These are phyloP conservation scores for Ricordea florida DNA, from an alignment of 92 coral and sea anemone genomes.

Conservation along the genomic window DNA sequence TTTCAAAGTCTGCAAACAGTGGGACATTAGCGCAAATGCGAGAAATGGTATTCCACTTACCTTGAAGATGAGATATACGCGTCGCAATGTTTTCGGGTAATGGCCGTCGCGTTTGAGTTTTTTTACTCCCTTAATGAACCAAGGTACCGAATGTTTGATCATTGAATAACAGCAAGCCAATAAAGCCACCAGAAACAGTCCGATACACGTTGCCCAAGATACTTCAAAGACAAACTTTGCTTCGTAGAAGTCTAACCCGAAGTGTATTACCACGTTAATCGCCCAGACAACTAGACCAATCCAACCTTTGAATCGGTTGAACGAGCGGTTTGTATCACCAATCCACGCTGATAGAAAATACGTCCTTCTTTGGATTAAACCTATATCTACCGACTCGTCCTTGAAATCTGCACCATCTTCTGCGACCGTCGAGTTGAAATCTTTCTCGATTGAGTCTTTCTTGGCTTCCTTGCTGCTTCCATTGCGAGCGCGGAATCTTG, in stretches of 20 bases:
- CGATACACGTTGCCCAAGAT: slow-evolving; percentile 93
- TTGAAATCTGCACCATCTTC: slow-evolving; percentile 3
- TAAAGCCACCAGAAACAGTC: slow-evolving; percentile 70
- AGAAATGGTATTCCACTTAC: slow-evolving; percentile 54
- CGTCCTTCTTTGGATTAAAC: slow-evolving; percentile 66
- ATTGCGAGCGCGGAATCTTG: slow-evolving; percentile 4
- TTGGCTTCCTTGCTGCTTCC: too few relatives aligned
- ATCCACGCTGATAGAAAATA: slow-evolving; percentile 86
- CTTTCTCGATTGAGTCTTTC: too few relatives aligned
- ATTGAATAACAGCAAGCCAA: slow-evolving; percentile 77
- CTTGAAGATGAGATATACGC: slow-evolving; percentile 68
- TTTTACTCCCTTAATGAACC: slow-evolving; percentile 87
- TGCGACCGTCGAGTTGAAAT: too few relatives aligned
- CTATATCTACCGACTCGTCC: slow-evolving; percentile 61
- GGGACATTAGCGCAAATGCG: not conserved
- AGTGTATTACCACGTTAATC: slow-evolving; percentile 73
- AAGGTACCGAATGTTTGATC: slow-evolving; percentile 87
- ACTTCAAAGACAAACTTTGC: slow-evolving; percentile 82
- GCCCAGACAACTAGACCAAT: slow-evolving; percentile 81
- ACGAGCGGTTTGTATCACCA: slow-evolving; percentile 75
- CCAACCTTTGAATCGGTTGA: slow-evolving; percentile 76
- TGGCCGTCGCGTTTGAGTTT: slow-evolving; percentile 84
- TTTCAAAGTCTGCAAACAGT: slow-evolving; percentile 16
- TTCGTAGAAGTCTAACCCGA: slow-evolving; percentile 87
- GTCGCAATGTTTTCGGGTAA: slow-evolving; percentile 82